Conservation (phyloP, 1,140 invertebrate species). For the Theocolax elegans region DNA sequence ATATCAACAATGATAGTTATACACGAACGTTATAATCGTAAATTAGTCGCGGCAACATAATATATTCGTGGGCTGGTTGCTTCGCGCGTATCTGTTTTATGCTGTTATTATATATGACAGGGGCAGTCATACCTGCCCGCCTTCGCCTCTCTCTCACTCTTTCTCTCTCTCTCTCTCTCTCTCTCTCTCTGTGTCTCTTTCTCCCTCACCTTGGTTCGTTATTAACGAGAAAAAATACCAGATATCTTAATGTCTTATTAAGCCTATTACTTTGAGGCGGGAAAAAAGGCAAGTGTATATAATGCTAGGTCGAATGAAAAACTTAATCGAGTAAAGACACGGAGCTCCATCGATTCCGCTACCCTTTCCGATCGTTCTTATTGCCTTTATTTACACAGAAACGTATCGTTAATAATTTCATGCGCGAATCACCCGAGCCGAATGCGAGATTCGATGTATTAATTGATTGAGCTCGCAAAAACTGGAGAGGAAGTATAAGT, state of each 20-base stretch:
- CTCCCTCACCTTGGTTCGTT: slow-evolving; percentile 17
- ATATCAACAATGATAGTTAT: slow-evolving; percentile 68
- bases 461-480: too few species aligned
- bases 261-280: slow-evolving; percentile 34
- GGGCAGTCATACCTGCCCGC: slow-evolving; percentile 64
- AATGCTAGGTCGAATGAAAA: slow-evolving; percentile 1
- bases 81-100: slow-evolving; percentile 69
- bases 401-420: too few species aligned
- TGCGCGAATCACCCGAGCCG: too few species aligned
- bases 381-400: too few species aligned
- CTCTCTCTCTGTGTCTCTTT: slow-evolving; percentile 24
- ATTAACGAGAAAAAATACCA: slow-evolving; percentile 41
- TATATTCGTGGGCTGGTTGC: slow-evolving; percentile 66
- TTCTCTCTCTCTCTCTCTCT: slow-evolving; percentile 21
- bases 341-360: slow-evolving; percentile 6
- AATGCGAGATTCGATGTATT: too few species aligned
- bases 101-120: slow-evolving; percentile 70
- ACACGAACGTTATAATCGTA: slow-evolving; percentile 70
- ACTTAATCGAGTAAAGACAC: slow-evolving; percentile 28
- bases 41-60: slow-evolving; percentile 69
- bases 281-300: slow-evolving; percentile 15
- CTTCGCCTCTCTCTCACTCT: slow-evolving; percentile 33
- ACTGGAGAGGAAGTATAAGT: too few species aligned
- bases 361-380: too few species aligned
- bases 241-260: slow-evolving; percentile 45